Evolutionary conservation across 2,797 vertebrate genomes (phyloP).

Genomic region (Mus spretus): DNA sequence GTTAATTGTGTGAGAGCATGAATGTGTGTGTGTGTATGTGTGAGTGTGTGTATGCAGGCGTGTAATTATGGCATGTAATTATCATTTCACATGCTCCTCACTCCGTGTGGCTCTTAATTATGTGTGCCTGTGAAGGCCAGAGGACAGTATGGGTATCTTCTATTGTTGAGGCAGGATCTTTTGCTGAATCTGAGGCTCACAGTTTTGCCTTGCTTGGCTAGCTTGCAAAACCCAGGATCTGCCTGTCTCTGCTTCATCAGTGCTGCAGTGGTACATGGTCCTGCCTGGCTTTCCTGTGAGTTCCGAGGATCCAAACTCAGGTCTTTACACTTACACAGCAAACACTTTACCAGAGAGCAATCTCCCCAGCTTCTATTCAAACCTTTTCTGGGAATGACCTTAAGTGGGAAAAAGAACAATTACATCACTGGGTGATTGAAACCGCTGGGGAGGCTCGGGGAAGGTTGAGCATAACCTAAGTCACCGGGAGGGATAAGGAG

Average conservation of each 20-base stretch:
- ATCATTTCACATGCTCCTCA: too few species aligned
- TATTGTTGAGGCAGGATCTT: neutral
- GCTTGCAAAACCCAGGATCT: neutral
- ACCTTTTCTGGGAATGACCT: slow-evolving; percentile 20
- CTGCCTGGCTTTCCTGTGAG: neutral
- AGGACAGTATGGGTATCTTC: neutral
- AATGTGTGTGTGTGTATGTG: neutral
- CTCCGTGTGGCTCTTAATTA: too few species aligned
- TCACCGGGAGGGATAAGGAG: neutral
- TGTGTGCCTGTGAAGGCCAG: neutral
- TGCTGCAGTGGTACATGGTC: neutral
- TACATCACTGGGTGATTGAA: neutral
- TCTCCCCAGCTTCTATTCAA: neutral
- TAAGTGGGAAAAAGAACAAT: slow-evolving; percentile 37
- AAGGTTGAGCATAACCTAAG: too few species aligned
- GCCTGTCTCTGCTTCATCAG: too few species aligned
- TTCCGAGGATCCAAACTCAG: neutral
- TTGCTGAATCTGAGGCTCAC: neutral
- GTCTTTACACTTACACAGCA: neutral
- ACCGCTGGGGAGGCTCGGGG: neutral
- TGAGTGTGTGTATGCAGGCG: neutral
- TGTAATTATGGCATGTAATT: neutral
- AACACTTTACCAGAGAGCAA: neutral
- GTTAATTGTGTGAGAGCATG: neutral
- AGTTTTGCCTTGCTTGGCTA: too few species aligned